Base-by-base conservation (phyloP, 1,140 invertebrate species). In the Danaus melanippus region DNA sequence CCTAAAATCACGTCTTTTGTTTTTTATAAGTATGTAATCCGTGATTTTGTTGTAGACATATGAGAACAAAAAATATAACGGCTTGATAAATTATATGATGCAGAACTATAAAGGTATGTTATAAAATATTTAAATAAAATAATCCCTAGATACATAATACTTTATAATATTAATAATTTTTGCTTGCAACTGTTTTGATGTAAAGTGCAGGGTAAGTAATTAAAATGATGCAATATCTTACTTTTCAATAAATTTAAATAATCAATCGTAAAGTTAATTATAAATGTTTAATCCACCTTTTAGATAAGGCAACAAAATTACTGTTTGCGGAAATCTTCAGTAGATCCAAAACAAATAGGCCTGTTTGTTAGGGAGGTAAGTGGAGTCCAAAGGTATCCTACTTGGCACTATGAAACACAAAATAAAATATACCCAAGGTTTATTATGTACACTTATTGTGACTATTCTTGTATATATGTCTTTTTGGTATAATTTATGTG, bases 11-110 rank as follows among this genome's bases (percentile, higher is more conserved):
- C 70, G 70, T 72, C 60, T 66, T 46, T 67, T 71, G 70, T 69
- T 69, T 64, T 66, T 68, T 65, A 68, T 66, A 66, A 69, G 61
- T 62, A 74, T 64, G 66, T 72, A 70, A 76, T 76, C 69, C 63
- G 55, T 71, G 66, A 69, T 71, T 72, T 76, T 70, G 51, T 67
- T 67, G 64, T 66, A 57, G 44, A 47, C 56, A 53, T 45, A 58
- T 12, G 15, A 32, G 21, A 47, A 51, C 42, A 50, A 52, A 62
- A 46, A 70, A 72, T 71, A 74, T 60, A 66, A 68, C 65, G 52
- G 54, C 46, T 59, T 70, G 69, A 76, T 69, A 69, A 74, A 74
- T 76, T 60, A 66, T 59, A 46, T 60, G 60, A 62, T 67, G 52
- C 65, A 21, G 60, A 54, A 50, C 50, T 43, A 66, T 62, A 66